phyloP scores from a whole-genome alignment of 2,113 vertebrate genomes.

The Canis aureus region DNA sequence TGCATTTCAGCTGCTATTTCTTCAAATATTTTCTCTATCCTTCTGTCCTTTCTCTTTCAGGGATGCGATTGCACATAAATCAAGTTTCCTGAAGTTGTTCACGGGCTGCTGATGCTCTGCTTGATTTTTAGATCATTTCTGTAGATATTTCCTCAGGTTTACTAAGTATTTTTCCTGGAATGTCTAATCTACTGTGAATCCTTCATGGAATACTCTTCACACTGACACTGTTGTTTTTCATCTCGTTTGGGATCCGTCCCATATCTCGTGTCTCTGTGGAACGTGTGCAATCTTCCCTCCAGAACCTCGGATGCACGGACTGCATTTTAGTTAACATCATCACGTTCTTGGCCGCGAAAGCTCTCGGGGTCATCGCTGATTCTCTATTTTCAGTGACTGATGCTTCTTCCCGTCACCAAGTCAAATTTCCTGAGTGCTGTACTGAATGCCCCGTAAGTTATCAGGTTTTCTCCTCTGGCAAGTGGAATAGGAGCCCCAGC shows the following conservation, averaged over 20 bases:
- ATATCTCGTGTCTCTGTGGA: fast-evolving
- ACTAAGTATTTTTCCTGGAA: no score
- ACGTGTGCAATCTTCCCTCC: fast-evolving
- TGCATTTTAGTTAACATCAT: fast-evolving
- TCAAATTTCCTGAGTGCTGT: no score
- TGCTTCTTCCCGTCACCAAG: background rate
- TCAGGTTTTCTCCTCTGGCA: fast-evolving
- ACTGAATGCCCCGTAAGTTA: fast-evolving
- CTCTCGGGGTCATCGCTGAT: fast-evolving
- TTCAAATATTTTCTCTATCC: background rate
- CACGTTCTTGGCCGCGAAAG: fast-evolving
- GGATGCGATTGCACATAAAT: fast-evolving
- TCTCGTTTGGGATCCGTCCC: background rate
- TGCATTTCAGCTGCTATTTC: background rate
- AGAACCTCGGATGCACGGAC: fast-evolving
- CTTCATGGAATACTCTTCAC: background rate
- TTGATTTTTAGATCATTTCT: background rate
- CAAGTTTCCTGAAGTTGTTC: background rate
- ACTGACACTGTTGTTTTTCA: fast-evolving
- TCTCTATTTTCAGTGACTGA: no score
- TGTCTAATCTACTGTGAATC: background rate
- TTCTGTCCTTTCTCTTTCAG: background rate
- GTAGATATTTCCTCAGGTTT: fast-evolving
- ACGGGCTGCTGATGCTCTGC: no score
- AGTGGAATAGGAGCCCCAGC: no score